phyloP scores from a whole-genome alignment of 2,797 vertebrate species.

The Rallus crepitans region DNA sequence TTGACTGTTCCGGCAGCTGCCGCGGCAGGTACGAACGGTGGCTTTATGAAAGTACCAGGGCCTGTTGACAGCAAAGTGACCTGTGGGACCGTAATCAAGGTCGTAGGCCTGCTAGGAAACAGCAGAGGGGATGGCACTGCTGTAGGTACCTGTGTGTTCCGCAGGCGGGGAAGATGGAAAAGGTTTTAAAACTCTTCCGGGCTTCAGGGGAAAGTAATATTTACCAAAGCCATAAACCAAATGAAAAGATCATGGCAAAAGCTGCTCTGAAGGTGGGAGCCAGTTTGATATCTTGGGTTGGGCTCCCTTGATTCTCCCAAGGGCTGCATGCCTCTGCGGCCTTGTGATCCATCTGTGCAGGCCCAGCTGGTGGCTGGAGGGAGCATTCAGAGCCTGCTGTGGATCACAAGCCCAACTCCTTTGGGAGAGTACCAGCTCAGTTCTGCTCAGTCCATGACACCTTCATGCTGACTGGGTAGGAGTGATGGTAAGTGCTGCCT shows the following conservation, averaged over 20 bases:
- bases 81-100: not conserved
- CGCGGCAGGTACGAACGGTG: not conserved
- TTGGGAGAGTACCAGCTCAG: not conserved
- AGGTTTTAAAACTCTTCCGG: not conserved
- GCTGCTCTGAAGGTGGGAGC: not conserved
- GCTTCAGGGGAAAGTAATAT: not conserved
- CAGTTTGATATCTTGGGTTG: not conserved
- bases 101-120: not conserved
- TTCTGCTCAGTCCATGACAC: not conserved
- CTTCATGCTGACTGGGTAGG: not conserved
- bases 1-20: fast-evolving
- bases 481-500: not conserved
- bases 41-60: not conserved
- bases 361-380: not conserved
- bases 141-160: not conserved
- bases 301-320: not conserved
- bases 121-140: not conserved
- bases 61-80: not conserved
- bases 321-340: not conserved
- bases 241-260: not conserved
- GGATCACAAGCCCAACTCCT: not conserved
- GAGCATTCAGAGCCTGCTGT: not conserved
- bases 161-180: not conserved
- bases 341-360: not conserved
- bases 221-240: not conserved